These are phyloP conservation scores for Sphaerophoria rueppellii DNA, from an alignment of 2,888 invertebrate species.

Conservation along the genomic window DNA sequence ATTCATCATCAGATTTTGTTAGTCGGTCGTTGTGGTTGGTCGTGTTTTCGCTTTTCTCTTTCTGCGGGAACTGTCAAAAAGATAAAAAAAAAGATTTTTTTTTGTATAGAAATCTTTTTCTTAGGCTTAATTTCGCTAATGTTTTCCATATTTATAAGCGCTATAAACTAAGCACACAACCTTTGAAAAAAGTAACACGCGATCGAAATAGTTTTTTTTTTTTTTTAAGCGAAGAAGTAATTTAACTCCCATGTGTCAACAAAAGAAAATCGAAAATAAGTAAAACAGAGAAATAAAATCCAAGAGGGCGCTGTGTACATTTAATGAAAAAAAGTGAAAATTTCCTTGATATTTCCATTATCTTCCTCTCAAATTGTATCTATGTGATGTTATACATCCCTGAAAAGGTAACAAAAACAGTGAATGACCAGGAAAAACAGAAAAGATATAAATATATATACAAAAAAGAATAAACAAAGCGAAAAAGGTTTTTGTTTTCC, in stretches of 20 bases:
- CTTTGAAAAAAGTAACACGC: neutral
- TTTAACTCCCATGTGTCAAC: conserved; percentile 36
- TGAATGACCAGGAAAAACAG: conserved; percentile 52
- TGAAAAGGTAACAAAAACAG: conserved; percentile 46
- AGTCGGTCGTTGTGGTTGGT: conserved; percentile 59
- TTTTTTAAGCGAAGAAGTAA: neutral
- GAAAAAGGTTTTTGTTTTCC: conserved; percentile 7
- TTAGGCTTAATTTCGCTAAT: conserved; percentile 5
- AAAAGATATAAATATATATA: conserved; percentile 33
- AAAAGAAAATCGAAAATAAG: conserved; percentile 24
- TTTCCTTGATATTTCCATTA: conserved; percentile 45
- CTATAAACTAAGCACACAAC: conserved; percentile 2
- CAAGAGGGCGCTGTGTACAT: conserved; percentile 68
- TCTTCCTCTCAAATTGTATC: conserved; percentile 45
- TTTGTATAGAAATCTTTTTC: conserved; percentile 45
- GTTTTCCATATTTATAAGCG: conserved; percentile 34
- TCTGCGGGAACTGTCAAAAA: conserved; percentile 49
- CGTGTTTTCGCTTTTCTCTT: conserved; percentile 42
- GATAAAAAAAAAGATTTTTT: conserved; percentile 14
- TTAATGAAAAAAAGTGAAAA: conserved; percentile 62
- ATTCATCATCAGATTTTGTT: conserved; percentile 66
- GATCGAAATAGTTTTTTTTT: conserved; percentile 4
- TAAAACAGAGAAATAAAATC: conserved; percentile 8
- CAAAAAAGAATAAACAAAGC: conserved; percentile 19
- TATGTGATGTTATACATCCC: conserved; percentile 35